Conservation (phyloP, 2,113 vertebrate species). For the Lathamus discolor region DNA sequence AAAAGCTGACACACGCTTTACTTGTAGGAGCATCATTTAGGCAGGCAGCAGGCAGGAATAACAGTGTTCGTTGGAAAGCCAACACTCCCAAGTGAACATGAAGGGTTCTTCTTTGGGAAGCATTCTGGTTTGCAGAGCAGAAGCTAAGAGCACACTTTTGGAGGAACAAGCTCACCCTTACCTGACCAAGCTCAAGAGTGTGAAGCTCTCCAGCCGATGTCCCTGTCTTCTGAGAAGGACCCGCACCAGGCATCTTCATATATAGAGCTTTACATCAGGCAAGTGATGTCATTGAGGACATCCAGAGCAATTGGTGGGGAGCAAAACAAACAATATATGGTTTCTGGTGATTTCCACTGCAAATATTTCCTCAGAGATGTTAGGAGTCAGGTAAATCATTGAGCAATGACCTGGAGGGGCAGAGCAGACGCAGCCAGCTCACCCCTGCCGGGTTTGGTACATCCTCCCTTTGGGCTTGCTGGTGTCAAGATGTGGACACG, state of each 20-base stretch:
- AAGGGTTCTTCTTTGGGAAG: not conserved
- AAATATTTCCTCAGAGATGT: constrained; percentile 62
- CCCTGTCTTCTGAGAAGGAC: not conserved
- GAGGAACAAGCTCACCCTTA: not conserved
- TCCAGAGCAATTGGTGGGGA: not conserved
- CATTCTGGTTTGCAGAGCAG: not conserved
- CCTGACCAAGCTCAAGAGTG: not conserved
- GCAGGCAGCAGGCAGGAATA: not conserved
- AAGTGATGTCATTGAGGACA: not conserved
- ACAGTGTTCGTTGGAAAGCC: not conserved
- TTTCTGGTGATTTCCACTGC: constrained; percentile 54
- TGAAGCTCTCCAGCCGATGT: fast-evolving
- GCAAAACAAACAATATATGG: constrained; percentile 22
- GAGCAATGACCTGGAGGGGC: not conserved
- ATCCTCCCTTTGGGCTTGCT: not conserved
- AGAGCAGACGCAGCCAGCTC: not conserved
- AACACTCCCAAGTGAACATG: not conserved
- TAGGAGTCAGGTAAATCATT: constrained; percentile 21
- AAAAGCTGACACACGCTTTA: not conserved
- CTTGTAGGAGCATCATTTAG: not conserved
- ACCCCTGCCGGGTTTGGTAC: not conserved
- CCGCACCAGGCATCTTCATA: not conserved
- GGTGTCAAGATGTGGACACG: fast-evolving
- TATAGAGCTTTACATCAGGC: not conserved
- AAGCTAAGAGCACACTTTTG: not conserved